Conservation (phyloP, 1,140 invertebrate species). For the Aplysia californica region DNA sequence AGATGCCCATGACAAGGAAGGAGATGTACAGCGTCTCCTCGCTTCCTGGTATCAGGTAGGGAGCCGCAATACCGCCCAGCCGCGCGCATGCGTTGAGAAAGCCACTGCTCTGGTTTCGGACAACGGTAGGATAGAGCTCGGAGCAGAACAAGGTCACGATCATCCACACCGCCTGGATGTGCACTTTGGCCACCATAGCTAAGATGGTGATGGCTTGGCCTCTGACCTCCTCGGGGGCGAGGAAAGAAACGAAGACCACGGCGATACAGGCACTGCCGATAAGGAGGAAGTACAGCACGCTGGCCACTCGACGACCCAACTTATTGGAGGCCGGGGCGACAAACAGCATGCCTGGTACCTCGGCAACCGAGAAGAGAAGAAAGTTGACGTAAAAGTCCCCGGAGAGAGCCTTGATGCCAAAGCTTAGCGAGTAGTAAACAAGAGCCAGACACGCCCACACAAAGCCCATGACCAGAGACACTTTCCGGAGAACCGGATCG, state of each 20-base stretch:
- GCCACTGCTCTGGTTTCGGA: neutral
- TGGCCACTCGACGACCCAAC: neutral
- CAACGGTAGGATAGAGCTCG: neutral
- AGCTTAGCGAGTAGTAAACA: slow-evolving; percentile 30
- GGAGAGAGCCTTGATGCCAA: slow-evolving; percentile 33
- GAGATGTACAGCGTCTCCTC: neutral
- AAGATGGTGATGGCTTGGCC: neutral
- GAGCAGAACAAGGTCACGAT: neutral
- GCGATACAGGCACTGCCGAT: neutral
- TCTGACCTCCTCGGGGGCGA: neutral
- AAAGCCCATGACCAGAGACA: slow-evolving; percentile 9
- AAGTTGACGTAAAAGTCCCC: slow-evolving; percentile 38
- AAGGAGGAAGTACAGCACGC: neutral
- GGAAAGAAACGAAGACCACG: neutral
- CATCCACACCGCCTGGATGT: slow-evolving; percentile 1
- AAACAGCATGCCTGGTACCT: slow-evolving; percentile 23
- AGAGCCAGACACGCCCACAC: slow-evolving; percentile 21
- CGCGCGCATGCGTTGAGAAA: neutral
- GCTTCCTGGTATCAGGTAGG: neutral
- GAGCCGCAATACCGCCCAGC: slow-evolving; percentile 3
- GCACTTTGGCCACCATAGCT: neutral
- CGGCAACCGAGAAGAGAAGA: slow-evolving; percentile 26
- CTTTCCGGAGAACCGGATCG: neutral
- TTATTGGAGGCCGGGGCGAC: neutral
- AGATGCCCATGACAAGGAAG: neutral